A percentile compares a stretch with the other conserved stretches of the same genome.
Conservation (phyloP, 2,113 vertebrate species). For the Toxostoma redivivum region DNA sequence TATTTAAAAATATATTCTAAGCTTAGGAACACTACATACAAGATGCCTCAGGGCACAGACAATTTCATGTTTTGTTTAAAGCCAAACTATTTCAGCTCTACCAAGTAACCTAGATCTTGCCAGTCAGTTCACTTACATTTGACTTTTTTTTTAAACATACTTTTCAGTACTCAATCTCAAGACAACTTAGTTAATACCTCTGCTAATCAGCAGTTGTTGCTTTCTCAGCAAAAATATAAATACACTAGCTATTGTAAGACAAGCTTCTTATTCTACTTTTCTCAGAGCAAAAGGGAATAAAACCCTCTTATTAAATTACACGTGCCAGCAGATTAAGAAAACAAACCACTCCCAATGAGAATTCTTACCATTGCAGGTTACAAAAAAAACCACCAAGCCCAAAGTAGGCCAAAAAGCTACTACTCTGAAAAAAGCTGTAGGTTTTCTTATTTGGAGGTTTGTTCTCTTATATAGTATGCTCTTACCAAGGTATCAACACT, state of each 20-base stretch:
- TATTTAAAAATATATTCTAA: not conserved
- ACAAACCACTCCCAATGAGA: not conserved
- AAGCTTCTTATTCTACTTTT: not conserved
- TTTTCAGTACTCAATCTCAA: not conserved
- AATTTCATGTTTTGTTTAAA: not conserved
- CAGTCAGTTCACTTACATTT: not conserved
- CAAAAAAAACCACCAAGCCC: not conserved
- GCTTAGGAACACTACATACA: not conserved
- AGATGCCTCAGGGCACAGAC: not conserved
- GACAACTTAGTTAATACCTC: not conserved
- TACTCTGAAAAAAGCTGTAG: rapidly evolving
- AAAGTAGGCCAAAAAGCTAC: not conserved
- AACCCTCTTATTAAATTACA: not conserved
- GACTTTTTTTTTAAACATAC: not conserved
- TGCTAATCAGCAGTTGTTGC: not conserved
- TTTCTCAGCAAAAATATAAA: not conserved
- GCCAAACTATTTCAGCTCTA: not conserved
- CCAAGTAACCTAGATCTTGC: not conserved
- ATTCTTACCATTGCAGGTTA: not conserved
- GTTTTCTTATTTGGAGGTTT: rapidly evolving
- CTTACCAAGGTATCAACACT: not conserved
- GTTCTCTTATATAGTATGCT: not conserved
- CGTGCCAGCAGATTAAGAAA: not conserved
- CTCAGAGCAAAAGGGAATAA: not conserved
- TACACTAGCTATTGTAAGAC: not conserved